Evolutionary conservation across 2,888 invertebrate species (phyloP), one percentile per base, ranked within the genome.

Genomic region (Callosobruchus maculatus): DNA sequence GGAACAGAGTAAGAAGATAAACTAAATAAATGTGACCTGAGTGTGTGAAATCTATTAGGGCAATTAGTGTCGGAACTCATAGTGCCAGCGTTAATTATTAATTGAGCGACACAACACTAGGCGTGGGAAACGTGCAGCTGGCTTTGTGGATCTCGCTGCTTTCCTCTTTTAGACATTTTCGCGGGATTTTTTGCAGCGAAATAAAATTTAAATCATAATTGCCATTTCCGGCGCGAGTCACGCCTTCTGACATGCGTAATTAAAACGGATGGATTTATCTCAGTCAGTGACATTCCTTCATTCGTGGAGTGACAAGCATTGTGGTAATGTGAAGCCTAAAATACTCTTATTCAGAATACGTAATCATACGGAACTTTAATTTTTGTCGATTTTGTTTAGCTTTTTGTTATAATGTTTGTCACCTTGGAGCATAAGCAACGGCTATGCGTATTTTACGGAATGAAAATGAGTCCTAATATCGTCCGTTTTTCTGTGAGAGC

Each of bases 21-120:
- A 26, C 22, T 70, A 70, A 70, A n/a, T 70, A 70, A 70, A 70
- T 70, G 70, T 70, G 70, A 70, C 70, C 70, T 21, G 22, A 26
- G 22, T 70, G 70, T 70, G 70, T 70, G 70, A 70, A 70, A 70
- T 70, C 70, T 70, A 70, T 70, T 70, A 21, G 22, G 20, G 26
- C 70, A 70, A 70, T 70, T 70, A 49, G 49, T 18, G 49, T 49
- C 49, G 49, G 49, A 49, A 1, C 49, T 49, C 49, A 18, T 49
- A 49, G 49, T 49, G 49, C 49, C 1, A 13, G 49, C 13, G 3
- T 49, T 49, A 49, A 49, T 49, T 49, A 49, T 49, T 49, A 49
- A 49, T 49, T 49, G 18, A 49, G 49, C 18, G 49, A 49, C 49
- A 3, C 18, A 49, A 49, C 49, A 18, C 49, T 1, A 3, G 13